phyloP scores from a whole-genome alignment of 2,888 invertebrate genomes.

The Pyrrhosoma nymphula region DNA sequence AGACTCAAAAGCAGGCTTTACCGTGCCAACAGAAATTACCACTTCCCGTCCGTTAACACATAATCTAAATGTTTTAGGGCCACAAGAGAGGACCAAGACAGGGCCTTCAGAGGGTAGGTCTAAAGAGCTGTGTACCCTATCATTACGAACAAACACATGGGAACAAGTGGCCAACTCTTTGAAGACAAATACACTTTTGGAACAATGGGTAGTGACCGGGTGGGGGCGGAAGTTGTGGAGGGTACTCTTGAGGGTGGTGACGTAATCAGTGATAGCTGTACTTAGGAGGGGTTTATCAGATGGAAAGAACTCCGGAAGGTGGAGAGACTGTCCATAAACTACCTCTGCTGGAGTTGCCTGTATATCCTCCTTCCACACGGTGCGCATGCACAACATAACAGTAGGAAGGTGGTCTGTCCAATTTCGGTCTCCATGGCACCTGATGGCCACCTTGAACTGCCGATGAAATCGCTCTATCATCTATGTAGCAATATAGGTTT shows the following conservation, averaged over 20 bases:
- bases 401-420: background rate
- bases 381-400: background rate
- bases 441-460: background rate
- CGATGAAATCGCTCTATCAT: background rate
- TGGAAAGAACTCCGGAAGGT: background rate
- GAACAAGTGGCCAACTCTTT: background rate
- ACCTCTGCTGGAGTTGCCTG: background rate
- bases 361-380: background rate
- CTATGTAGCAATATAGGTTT: too few relatives aligned
- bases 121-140: background rate
- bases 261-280: background rate
- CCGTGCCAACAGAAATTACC: background rate
- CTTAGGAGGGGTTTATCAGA: background rate
- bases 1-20: background rate
- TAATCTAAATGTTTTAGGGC: background rate
- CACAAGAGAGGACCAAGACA: background rate
- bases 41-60: background rate
- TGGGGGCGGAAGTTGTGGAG: background rate
- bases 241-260: too few relatives aligned
- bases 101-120: background rate
- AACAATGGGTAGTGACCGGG: background rate
- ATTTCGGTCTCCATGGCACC: background rate
- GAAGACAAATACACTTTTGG: background rate
- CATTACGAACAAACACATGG: background rate
- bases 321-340: background rate